Base-by-base conservation (phyloP, 2,113 vertebrate genomes). In the Puffinus mauretanicus region DNA sequence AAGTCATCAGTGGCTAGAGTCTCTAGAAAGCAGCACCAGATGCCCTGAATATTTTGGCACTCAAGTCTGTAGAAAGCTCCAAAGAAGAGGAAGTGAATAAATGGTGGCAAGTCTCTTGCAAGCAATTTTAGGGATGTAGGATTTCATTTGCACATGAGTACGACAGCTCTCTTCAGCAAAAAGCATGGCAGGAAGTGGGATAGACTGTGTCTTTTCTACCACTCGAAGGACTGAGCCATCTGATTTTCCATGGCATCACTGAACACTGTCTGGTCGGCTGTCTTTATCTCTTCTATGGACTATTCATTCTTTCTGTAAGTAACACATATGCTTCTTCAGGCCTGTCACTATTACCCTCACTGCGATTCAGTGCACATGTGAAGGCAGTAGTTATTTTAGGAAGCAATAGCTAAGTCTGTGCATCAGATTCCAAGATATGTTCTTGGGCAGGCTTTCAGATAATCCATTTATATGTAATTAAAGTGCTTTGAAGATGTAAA, bases 1-100 rank as follows among this genome's bases (percentile, higher is more conserved):
- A 65, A 79, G 40, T 79, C 0, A 0, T 51, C 47, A 20, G 38
- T 52, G 77, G 14, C 34, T 38, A 34, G 49, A 91, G 26, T 42
- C 27, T 64, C 30, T 72, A 81, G 67, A 86, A 93, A 88, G 52
- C 47, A 88, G 32, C 55, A 83, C 26, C 55, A 82, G 82, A 42
- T 78, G 61, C 60, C 76, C n/a, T 51, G 66, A 83, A n/a, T 90
- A 47, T 82, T 86, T 90, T 86, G 90, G 18, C 18, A 38, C 29
- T 20, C 10, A 29, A 82, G 46, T 73, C 75, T 91, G 36, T 62
- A 80, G 86, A 91, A 91, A 89, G 9, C 55, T 83, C 82, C 20
- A 34, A 86, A 90, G 88, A 96, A 60, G 10, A 82, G 90, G 90
- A 96, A 92, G 66, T 88, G 96, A 73, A 96, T 96, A 67, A 87